Evolutionary conservation across 2,888 invertebrate genomes (phyloP), one percentile per base, ranked within the genome.

Genomic region (Cryptocephalus moraei): DNA sequence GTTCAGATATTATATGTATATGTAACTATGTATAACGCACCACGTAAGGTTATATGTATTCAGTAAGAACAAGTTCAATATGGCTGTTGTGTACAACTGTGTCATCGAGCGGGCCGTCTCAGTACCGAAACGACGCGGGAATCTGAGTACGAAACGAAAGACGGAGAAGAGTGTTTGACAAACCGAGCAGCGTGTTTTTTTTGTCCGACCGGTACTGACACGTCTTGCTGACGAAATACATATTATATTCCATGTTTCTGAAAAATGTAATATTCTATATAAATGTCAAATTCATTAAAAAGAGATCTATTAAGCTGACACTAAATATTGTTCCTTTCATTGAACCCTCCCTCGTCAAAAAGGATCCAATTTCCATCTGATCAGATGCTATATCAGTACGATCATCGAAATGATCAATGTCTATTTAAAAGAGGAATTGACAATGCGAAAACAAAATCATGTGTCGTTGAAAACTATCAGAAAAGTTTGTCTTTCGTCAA

Each of bases 31-130:
- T 56, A 53, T 54, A 42, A 42, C 32, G 11, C 33, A 32, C 13
- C 13, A 53, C 50, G 51, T 49, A 53, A 55, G 53, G 55, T 56
- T 55, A 50, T 52, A 53, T 58, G 52, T 56, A 56, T 51, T 52
- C 51, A 57, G 22, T 22, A 22, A 22, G 22, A 22, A 53, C 56
- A 56, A 55, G 55, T 55, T 54, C 47, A 56, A 55, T 50, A 60
- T 69, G 68, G 65, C 64, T 68, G 69, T 70, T 69, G 68, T 69
- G 65, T 67, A 67, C 41, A 49, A 46, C 62, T 62, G 62, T 67
- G 63, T 66, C 64, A 65, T 62, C 54, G 60, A 63, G 63, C 44
- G 43, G 42, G 22, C 6, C 22, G 22, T 22, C 22, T 22, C 22
- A 22, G 22, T 22, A 22, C 22, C 22, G 22, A 22, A 22, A 22